Conservation (phyloP, 1,140 invertebrate species). For the Neoseiulus cucumeris region DNA sequence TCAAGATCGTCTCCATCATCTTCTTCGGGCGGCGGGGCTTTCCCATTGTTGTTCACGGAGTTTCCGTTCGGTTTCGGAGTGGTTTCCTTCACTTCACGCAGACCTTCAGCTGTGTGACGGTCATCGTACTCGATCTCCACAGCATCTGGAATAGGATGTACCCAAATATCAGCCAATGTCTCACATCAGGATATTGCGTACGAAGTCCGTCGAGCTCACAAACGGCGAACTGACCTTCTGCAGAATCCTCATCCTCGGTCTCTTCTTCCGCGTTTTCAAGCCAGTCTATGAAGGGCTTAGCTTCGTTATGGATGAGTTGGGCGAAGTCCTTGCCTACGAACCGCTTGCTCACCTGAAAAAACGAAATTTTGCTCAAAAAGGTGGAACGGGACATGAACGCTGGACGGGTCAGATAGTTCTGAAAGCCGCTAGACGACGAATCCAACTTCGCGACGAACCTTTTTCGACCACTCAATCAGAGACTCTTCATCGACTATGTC, state of each 20-base stretch:
- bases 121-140: slow-evolving; percentile 65
- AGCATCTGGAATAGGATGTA: slow-evolving; percentile 13
- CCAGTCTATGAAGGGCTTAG: slow-evolving; percentile 86
- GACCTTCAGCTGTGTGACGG: slow-evolving; percentile 48
- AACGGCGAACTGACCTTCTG: slow-evolving; percentile 38
- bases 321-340: slow-evolving; percentile 75
- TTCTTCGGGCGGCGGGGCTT: slow-evolving; percentile 22
- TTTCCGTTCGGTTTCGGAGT: slow-evolving; percentile 25
- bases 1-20: slow-evolving; percentile 55
- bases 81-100: slow-evolving; percentile 35
- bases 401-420: too few relatives aligned
- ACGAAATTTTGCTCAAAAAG: too few relatives aligned
- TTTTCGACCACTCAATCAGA: slow-evolving; percentile 79
- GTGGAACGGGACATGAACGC: too few relatives aligned
- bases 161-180: background rate
- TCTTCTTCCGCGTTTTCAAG: slow-evolving; percentile 90
- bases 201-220: background rate
- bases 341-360: slow-evolving; percentile 52
- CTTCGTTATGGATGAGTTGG: slow-evolving; percentile 75
- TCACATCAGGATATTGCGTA: slow-evolving; percentile 13
- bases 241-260: slow-evolving; percentile 38
- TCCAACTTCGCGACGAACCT: slow-evolving; percentile 33
- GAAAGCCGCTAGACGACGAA: slow-evolving; percentile 24
- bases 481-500: slow-evolving; percentile 88
- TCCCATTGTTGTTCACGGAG: slow-evolving; percentile 30